Evolutionary conservation across 37 sponge, comb jelly and placozoan species (phyloP).

Genomic region (Geodia barretti): DNA sequence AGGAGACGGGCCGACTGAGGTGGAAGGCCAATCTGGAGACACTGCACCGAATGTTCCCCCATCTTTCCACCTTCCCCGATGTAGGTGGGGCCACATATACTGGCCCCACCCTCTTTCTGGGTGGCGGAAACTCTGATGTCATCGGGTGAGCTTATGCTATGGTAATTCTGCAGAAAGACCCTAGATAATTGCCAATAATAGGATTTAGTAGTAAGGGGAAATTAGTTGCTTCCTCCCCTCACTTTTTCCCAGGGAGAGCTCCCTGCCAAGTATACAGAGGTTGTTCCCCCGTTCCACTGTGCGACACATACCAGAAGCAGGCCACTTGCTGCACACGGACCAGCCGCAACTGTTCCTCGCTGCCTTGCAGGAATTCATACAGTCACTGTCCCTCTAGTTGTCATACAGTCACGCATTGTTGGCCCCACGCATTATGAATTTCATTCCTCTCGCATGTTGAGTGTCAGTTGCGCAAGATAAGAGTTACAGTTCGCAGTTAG

Average conservation of each 20-base stretch:
- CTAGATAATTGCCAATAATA: not conserved
- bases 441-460: no score
- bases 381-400: no score
- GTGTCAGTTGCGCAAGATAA: no score
- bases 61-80: slow-evolving; percentile 3
- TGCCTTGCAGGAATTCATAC: not conserved
- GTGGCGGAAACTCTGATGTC: slow-evolving; percentile 66
- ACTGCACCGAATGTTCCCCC: slow-evolving; percentile 22
- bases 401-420: not conserved
- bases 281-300: slow-evolving; percentile 61
- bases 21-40: slow-evolving; percentile 72
- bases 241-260: slow-evolving; percentile 19
- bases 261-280: slow-evolving; percentile 37
- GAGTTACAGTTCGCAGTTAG: no score
- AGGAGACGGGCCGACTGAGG: not conserved
- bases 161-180: not conserved
- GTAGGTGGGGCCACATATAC: not conserved
- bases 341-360: slow-evolving; percentile 49
- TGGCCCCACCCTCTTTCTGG: slow-evolving; percentile 66
- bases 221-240: no score
- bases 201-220: no score
- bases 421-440: no score
- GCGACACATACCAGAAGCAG: slow-evolving; percentile 58
- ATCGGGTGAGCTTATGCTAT: slow-evolving; percentile 38
- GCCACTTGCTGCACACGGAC: slow-evolving; percentile 80